Conservation (phyloP, 2,113 vertebrate genomes). For the Rhadina sibilatrix region DNA sequence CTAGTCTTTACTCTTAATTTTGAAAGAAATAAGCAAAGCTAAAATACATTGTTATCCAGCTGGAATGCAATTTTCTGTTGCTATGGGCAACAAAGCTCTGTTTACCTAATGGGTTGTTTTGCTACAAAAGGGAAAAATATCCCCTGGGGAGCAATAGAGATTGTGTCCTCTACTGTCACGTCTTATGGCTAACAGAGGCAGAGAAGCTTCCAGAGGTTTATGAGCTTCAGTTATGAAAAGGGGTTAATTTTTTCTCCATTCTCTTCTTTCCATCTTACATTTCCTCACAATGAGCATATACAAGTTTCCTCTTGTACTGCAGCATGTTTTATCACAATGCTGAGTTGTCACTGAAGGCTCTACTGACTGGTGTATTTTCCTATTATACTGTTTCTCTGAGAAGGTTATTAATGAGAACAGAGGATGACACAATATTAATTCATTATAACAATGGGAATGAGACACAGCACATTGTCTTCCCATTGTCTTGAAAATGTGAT, state of each 20-base stretch:
- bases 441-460: background rate
- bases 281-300: background rate
- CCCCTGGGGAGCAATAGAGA: background rate
- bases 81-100: constrained; percentile 30
- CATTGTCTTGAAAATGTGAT: background rate
- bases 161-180: background rate
- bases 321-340: background rate
- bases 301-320: background rate
- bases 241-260: background rate
- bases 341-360: background rate
- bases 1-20: constrained; percentile 20
- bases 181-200: background rate
- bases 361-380: background rate
- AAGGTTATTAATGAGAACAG: background rate
- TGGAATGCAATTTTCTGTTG: constrained; percentile 49
- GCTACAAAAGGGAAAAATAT: constrained; percentile 44
- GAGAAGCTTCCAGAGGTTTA: background rate
- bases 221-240: background rate
- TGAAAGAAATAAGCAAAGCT: constrained; percentile 13
- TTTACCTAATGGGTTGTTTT: constrained; percentile 53
- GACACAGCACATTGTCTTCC: background rate
- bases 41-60: background rate
- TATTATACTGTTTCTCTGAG: background rate
- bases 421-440: background rate
- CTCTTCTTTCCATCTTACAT: background rate